Base-by-base conservation (phyloP, 2,113 vertebrate genomes). In the Ophthalmolycus amberensis region DNA sequence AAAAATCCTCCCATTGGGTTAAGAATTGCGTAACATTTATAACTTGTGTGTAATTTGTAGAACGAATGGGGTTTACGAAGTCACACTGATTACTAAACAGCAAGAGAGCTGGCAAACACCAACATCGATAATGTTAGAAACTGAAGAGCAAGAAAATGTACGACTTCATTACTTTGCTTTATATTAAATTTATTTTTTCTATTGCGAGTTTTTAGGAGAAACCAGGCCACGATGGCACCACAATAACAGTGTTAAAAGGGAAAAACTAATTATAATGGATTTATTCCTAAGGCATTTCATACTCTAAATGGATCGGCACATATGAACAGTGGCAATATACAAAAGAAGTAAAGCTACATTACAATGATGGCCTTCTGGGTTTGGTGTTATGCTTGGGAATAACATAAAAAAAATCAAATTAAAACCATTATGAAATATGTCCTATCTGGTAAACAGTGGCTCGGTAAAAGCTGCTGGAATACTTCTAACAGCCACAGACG, bases 381-480 rank as follows among this genome's bases (percentile, higher is more conserved):
- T 64, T 71, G 38, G n/a, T 54, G 18, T 66, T 25, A 50, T 52
- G 37, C 20, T 63, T 58, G 12, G 32, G 32, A 54, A 60, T 64
- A 27, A 54, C n/a, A 38, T 25, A 42, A 62, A 56, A 42, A 62
- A 56, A 66, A 20, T 58, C 27, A 44, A 7, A 77, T 65, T 42
- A 37, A 14, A 75, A 58, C 69, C 18, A 48, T 58, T 27, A 54
- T 66, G 52, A 75, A 82, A 71, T 65, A 54, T 50, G 48, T 74
- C 32, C 20, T 12, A n/a, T 42, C 50, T 59, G 29, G 59, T 75
- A 68, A 73, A 52, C 6, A 62, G 16, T 25, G 77, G 70, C 37
- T 32, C 68, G 1, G 52, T 56, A 56, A 56, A 6, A n/a, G 29
- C 32, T 71, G 22, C 37, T 44, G 58, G 20, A 65, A 69, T 29